These are phyloP conservation scores for Leptopilina drosophilae DNA, from an alignment of 2,888 invertebrate species.

Conservation along the genomic window DNA sequence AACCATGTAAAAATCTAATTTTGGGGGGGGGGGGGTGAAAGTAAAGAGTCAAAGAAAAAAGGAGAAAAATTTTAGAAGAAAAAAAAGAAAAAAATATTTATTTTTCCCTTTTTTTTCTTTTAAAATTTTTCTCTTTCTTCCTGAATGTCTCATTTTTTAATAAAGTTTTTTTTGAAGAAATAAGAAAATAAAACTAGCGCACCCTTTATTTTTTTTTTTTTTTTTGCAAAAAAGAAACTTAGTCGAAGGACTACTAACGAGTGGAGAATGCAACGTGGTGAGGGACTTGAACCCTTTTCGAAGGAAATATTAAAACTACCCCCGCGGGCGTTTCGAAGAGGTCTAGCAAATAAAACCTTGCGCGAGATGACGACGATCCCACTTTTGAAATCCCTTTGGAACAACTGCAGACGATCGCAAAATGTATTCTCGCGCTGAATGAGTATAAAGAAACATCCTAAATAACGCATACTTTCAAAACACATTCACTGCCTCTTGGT, in stretches of 20 bases:
- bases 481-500: not conserved
- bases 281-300: constrained; percentile 47
- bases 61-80: no score
- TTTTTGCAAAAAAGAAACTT: not conserved
- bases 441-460: constrained; percentile 34
- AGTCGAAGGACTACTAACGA: constrained; percentile 51
- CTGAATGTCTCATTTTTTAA: no score
- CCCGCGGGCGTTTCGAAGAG: constrained; percentile 52
- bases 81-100: no score
- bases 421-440: constrained; percentile 22
- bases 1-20: no score
- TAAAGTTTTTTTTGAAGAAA: no score
- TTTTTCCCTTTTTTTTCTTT: no score
- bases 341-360: constrained; percentile 28
- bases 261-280: constrained; percentile 52
- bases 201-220: no score
- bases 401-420: constrained; percentile 26
- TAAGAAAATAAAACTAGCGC: no score
- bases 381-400: constrained; percentile 24
- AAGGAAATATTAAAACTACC: constrained; percentile 57
- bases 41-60: no score
- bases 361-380: constrained; percentile 31
- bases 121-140: no score
- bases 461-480: constrained; percentile 19
- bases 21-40: no score